Evolutionary conservation across 2,113 vertebrate genomes (phyloP).

Genomic region (Clarias magur): DNA sequence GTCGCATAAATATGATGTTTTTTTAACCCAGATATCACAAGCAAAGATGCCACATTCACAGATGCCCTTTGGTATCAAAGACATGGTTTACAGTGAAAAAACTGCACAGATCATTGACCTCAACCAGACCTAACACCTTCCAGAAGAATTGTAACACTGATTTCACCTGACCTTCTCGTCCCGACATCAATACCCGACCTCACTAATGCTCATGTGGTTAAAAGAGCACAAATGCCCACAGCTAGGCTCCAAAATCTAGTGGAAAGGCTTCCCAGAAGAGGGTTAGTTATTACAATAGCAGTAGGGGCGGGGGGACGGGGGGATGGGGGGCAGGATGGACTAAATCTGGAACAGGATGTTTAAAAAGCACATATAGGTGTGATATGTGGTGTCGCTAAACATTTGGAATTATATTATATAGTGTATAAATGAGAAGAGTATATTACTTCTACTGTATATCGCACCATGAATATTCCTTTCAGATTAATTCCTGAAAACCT

Average conservation of each 20-base stretch:
- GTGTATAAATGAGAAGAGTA: not conserved
- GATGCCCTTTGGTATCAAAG: not conserved
- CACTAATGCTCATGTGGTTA: not conserved
- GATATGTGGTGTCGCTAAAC: not conserved
- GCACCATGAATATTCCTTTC: not conserved
- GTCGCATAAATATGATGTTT: no score
- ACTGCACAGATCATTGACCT: not conserved
- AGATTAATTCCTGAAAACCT: not conserved
- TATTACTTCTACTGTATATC: not conserved
- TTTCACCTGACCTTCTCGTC: not conserved
- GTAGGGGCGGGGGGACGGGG: no score
- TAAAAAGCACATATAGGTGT: not conserved
- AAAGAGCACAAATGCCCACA: not conserved
- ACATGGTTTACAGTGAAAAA: not conserved
- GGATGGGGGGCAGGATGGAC: no score
- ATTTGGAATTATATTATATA: not conserved
- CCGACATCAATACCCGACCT: not conserved
- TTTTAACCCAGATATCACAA: no score
- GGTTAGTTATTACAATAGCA: not conserved
- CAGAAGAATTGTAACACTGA: not conserved
- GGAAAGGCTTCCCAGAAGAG: not conserved
- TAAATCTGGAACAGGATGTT: not conserved
- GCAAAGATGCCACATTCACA: no score
- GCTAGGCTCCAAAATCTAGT: not conserved
- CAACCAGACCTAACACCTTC: not conserved